Evolutionary conservation across 2,888 invertebrate genomes (phyloP).

Genomic region (Monoplex corrugatus): DNA sequence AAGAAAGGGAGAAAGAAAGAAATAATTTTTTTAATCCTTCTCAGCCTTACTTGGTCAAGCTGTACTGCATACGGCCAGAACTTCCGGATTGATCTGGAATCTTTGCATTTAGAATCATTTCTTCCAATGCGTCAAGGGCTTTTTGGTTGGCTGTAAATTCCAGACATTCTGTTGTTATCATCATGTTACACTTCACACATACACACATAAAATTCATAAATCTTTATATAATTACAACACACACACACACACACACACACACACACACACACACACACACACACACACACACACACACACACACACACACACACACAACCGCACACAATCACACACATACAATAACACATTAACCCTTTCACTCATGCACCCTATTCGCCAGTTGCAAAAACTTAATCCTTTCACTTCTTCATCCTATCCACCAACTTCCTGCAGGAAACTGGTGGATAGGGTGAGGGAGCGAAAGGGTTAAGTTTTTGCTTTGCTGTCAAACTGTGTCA

Average conservation of each 20-base stretch:
- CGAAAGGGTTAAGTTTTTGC: too few species aligned
- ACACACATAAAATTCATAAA: too few species aligned
- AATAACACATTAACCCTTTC: too few species aligned
- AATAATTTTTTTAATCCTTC: too few species aligned
- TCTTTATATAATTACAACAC: too few species aligned
- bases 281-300: not conserved
- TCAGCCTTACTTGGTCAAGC: slow-evolving; percentile 3
- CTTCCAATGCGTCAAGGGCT: slow-evolving; percentile 40
- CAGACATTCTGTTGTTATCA: not conserved
- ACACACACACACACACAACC: not conserved
- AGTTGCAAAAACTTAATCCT: too few species aligned
- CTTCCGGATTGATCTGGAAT: slow-evolving; percentile 50
- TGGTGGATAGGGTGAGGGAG: too few species aligned
- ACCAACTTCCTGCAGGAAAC: too few species aligned
- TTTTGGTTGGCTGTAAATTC: slow-evolving; percentile 34
- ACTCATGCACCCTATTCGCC: too few species aligned
- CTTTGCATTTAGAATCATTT: not conserved
- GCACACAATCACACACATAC: not conserved
- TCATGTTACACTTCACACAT: not conserved
- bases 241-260: not conserved
- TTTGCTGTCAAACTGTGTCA: too few species aligned
- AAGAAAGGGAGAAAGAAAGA: too few species aligned
- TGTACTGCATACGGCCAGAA: slow-evolving; percentile 20
- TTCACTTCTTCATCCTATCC: too few species aligned
- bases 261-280: not conserved